Conservation (phyloP, 2,113 vertebrate species). For the Tachysurus vachellii region DNA sequence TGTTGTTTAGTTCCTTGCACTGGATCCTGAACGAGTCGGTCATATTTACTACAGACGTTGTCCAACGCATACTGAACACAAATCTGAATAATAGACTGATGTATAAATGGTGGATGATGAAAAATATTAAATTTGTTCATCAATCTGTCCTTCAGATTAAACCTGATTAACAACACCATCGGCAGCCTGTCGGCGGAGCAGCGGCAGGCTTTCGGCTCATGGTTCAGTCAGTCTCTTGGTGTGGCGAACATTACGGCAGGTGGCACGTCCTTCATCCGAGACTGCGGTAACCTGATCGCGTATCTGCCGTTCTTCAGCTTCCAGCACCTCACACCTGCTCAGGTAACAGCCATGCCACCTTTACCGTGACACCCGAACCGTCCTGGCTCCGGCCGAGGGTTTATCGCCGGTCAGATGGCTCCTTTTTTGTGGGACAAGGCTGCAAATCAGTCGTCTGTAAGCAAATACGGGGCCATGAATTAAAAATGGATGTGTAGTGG, state of each 20-base stretch:
- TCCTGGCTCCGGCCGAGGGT: constrained; percentile 39
- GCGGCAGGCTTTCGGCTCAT: constrained; percentile 70
- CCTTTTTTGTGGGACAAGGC: constrained; percentile 36
- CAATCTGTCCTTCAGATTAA: constrained; percentile 54
- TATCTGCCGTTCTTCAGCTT: constrained; percentile 78
- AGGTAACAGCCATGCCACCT: constrained; percentile 76
- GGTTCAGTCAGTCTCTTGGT: constrained; percentile 64
- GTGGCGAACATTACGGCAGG: constrained; percentile 58
- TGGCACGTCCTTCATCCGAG: constrained; percentile 66
- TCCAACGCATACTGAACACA: not conserved
- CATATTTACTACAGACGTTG: not conserved
- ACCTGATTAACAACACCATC: constrained; percentile 67
- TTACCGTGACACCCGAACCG: constrained; percentile 61
- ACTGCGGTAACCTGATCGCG: constrained; percentile 73
- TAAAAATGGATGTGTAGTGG: constrained; percentile 45
- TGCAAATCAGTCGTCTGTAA: constrained; percentile 57
- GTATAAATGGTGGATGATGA: not conserved
- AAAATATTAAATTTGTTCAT: not conserved
- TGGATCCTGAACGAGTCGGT: not conserved
- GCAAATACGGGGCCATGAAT: constrained; percentile 59
- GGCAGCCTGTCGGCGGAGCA: constrained; percentile 64
- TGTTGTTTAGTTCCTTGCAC: not conserved
- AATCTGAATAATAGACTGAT: not conserved
- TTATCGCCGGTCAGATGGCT: constrained; percentile 50
- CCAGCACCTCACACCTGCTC: constrained; percentile 76